A percentile compares a stretch with the other conserved stretches of the same genome.
Evolutionary conservation across 53 echinoderm and acorn worm genomes (phyloP).

Genomic region (Actinopyga echinites): DNA sequence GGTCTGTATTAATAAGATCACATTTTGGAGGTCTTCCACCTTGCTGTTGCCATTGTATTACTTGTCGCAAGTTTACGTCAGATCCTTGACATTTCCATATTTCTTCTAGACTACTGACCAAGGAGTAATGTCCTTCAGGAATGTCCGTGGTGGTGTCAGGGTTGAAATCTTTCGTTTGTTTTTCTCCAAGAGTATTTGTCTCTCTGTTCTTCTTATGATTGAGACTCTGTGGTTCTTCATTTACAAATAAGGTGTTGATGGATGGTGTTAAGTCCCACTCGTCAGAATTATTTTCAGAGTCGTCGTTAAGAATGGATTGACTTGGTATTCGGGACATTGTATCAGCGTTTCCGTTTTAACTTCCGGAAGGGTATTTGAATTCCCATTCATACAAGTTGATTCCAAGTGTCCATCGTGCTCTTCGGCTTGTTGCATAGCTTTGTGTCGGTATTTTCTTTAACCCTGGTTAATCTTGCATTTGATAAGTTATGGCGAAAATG

Average conservation of each 20-base stretch:
- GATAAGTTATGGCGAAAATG: slow-evolving; percentile 56
- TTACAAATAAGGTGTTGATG: no score
- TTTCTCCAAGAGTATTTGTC: no score
- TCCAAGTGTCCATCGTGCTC: slow-evolving; percentile 70
- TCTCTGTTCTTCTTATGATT: no score
- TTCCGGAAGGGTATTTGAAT: slow-evolving; percentile 58
- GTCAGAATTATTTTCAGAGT: no score
- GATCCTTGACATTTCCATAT: neutral
- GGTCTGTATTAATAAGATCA: neutral
- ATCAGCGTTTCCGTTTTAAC: slow-evolving; percentile 65
- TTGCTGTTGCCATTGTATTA: neutral
- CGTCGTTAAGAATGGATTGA: no score
- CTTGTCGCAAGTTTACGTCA: neutral
- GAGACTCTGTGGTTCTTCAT: no score
- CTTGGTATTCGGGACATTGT: slow-evolving; percentile 58
- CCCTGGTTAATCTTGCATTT: slow-evolving; percentile 40
- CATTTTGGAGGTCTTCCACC: neutral
- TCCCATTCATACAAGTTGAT: slow-evolving; percentile 64
- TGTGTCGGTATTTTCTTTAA: slow-evolving; percentile 59
- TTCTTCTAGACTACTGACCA: neutral
- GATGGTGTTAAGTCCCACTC: no score
- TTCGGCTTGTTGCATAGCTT: slow-evolving; percentile 53
- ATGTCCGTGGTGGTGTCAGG: no score
- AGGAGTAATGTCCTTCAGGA: neutral
- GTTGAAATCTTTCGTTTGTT: no score